Evolutionary conservation across 92 coral and sea anemone genomes (phyloP), one percentile per base, ranked within the genome.

Genomic region (Meandrina meandrites): DNA sequence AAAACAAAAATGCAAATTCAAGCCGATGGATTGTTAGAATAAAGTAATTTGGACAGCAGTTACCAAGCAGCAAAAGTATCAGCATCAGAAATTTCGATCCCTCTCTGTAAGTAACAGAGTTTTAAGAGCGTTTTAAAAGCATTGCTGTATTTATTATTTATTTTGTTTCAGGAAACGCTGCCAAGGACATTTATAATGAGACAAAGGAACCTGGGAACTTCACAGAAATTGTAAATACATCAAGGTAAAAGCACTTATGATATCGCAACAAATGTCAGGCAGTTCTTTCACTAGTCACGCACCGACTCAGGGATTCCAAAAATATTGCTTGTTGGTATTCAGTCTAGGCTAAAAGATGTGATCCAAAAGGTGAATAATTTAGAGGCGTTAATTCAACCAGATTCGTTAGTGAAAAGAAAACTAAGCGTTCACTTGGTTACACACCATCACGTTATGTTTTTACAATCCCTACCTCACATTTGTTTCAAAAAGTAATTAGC

Each of bases 191-290:
- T 62, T 67, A 40, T 13, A 80, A 37, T 80, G 84, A 17, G 74
- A 37, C 53, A 60, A 45, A n/a, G 34, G 22, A 21, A 66, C 19
- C 84, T 80, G 75, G 75, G 84, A 80, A 80, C 57, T 36, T 40
- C 16, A 80, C 84, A 80, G 84, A 42, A 62, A 37, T 27, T 62
- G 75, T 40, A 80, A 80, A 62, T 28, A 42, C 74, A 80, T 22
- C 30, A 80, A 42, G 84, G 56, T 80, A 80, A 45, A 80, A 21
- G 27, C 21, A 40, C 1, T 60, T 22, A 24, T 60, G 68, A 24
- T 27, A 60, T 60, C 28, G 67, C 4, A 60, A 22, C 9, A 60
- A 34, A 15, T 72, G 24, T 21, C 11, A 36, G 36, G 77, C 36
- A 66, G n/a, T 66, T 66, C 15, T 11, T n/a, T 66, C 2, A 7